Base-by-base conservation (phyloP, 1,140 invertebrate species). In the Odontomachus brunneus region DNA sequence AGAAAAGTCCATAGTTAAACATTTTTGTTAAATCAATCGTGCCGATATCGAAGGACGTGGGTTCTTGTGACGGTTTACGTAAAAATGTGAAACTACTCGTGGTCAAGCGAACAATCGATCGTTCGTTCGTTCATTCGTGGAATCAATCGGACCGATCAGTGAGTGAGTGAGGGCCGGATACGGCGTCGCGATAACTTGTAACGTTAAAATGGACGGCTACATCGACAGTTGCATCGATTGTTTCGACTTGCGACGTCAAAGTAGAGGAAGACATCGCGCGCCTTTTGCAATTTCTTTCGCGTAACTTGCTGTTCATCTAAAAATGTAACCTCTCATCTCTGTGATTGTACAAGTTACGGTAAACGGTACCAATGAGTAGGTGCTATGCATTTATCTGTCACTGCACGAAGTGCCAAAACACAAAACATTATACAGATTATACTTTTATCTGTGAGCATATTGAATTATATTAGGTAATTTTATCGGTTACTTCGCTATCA, bases 251-350 rank as follows among this genome's bases (percentile, higher is more conserved):
- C 14, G 17, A 62, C 22, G 59, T 51, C 24, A 33, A 11, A 33
- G 22, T 5, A 14, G n/a, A 49, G 44, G 24, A 75, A 63, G 33
- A 63, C n/a, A n/a, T 63, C 38, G 59, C n/a, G 44, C 14, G 59
- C 63, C 38, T 75, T 59, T 33, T 33, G 59, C 38, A 75, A 75
- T 75, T 65, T 65, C 44, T 59, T 22, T 14, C n/a, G 57, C 57
- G 62, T 74, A 63, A 74, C 63, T 62, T 62, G 63, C 38, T 62
- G 12, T 74, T 63, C 49, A 74, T 74, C 33, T 14, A n/a, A n/a
- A n/a, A n/a, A n/a, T n/a, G n/a, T n/a, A n/a, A n/a, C n/a, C n/a
- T 2, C 11, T 51, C 11, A 51, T 51, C 2, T 15, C n/a, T n/a
- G 3, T 33, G 53, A 48, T 44, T 44, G n/a, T n/a, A 57, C 5